Evolutionary conservation across 2,113 vertebrate genomes (phyloP).

Genomic region (Ictalurus furcatus): DNA sequence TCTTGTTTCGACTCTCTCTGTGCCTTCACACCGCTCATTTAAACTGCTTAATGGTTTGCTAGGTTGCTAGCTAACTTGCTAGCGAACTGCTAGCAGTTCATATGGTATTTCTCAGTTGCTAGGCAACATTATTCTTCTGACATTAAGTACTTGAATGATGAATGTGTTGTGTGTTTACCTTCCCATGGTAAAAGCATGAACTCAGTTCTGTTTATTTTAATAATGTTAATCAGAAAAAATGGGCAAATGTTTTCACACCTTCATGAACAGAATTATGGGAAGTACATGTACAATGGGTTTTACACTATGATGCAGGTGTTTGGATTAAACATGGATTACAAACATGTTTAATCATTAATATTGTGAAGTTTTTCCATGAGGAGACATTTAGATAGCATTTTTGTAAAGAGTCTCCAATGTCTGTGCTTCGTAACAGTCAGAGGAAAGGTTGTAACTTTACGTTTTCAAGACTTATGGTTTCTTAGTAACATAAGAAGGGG

Average conservation of each 20-base stretch:
- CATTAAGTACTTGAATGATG: background rate
- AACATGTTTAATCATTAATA: background rate
- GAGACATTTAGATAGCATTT: background rate
- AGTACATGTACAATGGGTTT: background rate
- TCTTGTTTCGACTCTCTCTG: background rate
- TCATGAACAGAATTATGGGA: background rate
- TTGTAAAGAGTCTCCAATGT: background rate
- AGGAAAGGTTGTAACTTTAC: no score
- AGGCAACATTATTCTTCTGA: background rate
- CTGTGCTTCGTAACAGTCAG: background rate
- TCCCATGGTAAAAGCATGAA: background rate
- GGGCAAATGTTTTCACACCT: background rate
- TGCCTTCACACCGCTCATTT: background rate
- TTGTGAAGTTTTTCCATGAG: background rate
- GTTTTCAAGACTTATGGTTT: no score
- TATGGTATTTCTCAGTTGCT: background rate
- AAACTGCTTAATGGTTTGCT: background rate
- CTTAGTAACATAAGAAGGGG: no score
- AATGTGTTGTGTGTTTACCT: background rate
- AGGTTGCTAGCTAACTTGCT: background rate
- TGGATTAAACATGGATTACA: background rate
- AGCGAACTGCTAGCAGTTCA: background rate
- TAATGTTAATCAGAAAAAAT: background rate
- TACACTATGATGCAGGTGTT: background rate
- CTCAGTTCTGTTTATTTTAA: background rate